Percentiles rank a stretch among this genome's conserved stretches.
Conservation (phyloP, 2,888 invertebrate genomes). For the Agonopterix subpropinquella region DNA sequence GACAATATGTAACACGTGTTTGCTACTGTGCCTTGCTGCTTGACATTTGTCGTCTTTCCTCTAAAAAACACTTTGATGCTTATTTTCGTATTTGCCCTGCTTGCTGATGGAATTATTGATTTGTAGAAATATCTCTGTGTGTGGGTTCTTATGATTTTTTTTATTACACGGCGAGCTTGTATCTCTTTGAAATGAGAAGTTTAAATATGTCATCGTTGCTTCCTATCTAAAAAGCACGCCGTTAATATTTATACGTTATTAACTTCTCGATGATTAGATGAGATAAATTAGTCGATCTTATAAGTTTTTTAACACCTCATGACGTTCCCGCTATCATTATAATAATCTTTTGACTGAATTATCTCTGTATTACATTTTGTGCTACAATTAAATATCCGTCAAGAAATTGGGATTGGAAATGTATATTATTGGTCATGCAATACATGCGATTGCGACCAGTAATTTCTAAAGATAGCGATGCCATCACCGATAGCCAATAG, state of each 20-base stretch:
- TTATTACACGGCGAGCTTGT: constrained; percentile 48
- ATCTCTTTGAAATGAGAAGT: constrained; percentile 58
- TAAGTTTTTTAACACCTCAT: constrained; percentile 34
- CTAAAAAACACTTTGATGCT: constrained; percentile 73
- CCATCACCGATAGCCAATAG: too few relatives aligned
- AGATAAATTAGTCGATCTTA: constrained; percentile 33
- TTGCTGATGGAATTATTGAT: constrained; percentile 70
- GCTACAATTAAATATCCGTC: constrained; percentile 26
- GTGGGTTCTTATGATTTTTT: constrained; percentile 56
- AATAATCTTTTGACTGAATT: constrained; percentile 31
- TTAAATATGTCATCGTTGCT: constrained; percentile 69
- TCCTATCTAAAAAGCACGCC: constrained; percentile 56
- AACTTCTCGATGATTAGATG: constrained; percentile 36
- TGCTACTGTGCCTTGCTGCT: constrained; percentile 57
- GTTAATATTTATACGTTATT: constrained; percentile 54
- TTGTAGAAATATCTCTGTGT: constrained; percentile 65
- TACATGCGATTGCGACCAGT: too few relatives aligned
- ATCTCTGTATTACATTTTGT: constrained; percentile 12
- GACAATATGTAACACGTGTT: constrained; percentile 72
- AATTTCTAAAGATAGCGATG: too few relatives aligned
- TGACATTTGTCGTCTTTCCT: constrained; percentile 66
- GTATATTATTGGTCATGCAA: too few relatives aligned
- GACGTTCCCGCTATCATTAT: constrained; percentile 34
- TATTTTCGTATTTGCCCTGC: constrained; percentile 68
- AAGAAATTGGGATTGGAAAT: too few relatives aligned